Base-by-base conservation (phyloP, 1,140 invertebrate genomes). In the Manduca sexta region DNA sequence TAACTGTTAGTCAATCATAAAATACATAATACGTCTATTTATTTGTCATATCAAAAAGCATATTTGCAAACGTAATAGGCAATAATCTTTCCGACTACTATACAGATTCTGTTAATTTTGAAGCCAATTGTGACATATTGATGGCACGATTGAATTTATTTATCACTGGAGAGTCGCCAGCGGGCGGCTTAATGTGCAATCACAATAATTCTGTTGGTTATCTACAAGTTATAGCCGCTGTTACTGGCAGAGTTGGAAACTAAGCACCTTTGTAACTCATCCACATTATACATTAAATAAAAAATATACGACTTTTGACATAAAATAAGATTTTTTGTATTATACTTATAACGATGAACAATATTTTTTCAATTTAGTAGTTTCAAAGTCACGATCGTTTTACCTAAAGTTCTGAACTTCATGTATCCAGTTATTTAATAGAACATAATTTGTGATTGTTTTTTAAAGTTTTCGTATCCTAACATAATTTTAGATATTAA, bases 111-210 rank as follows among this genome's bases (percentile, higher is more conserved):
- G 38, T 40, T 40, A 40, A 40, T 12, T 31, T 45, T 38, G 13
- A 33, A 40, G 26, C 42, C 29, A 42, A 34, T 38, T 44, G 51
- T 53, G 51, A 53, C 51, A 48, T 52, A 52, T 53, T 47, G 51
- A 43, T 53, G 26, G 51, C 33, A 38, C 51, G 15, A 31, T 46
- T 43, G 18, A 45, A 45, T 47, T 53, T 47, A 53, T 53, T 53
- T 40, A 53, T 53, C 44, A 53, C 38, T 53, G 51, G 51, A 47
- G 33, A 29, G 14, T 18, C 45, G 46, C 52, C 52, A 54, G 35
- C 41, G 35, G 46, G 42, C 44, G 45, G 52, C 48, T 54, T 54
- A 54, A 54, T 54, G 47, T 44, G 46, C 52, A 54, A 54, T 54
- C 52, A 49, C 16, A 48, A 43, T 54, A 49, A 54, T 49, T 53